Evolutionary conservation across 1,140 invertebrate species (phyloP), one percentile per base, ranked within the genome.

Genomic region (Drosophila lini): DNA sequence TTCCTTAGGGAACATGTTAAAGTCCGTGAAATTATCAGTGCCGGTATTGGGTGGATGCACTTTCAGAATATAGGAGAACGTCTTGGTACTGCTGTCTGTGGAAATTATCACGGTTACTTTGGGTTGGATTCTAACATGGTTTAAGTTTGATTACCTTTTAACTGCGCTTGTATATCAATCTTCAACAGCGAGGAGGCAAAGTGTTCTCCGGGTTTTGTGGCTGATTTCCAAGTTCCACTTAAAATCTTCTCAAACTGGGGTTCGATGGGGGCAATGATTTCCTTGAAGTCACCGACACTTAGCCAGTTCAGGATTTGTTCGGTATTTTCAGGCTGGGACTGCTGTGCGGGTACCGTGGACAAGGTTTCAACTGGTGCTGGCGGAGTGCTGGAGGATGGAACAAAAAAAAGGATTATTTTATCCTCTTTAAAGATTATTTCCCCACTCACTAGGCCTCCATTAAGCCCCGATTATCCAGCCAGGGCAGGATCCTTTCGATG

Each of bases 391-490:
- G 25, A 10, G 0, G 2, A 10, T 0, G 2, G 15, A 28, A 25
- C 0, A 13, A 19, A 19, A 0, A 0, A 19, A 34, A 5, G 0
- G 1, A 36, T 53, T 36, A 22, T 13, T 11, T 36, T n/a, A 38
- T 4, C 1, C 0, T 9, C 5, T 10, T 0, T 3, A 4, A 10
- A 6, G 3, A 36, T n/a, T 6, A 9, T 1, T 16, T 7, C 28
- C 1, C 0, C 7, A 74, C 88, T 89, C 57, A 91, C 88, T 75
- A 67, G 11, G 34, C 2, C 11, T 80, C 80, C 50, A 92, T 50
- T 0, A 80, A 45, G 7, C 91, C 91, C 2, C 79, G 80, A 63
- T 92, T 92, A n/a, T 85, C 77, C 59, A 92, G 25, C 83, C 83
- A 92, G 3, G 91, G 91, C 3, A 92, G 41, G 8, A 92, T 67